Evolutionary conservation across 2,797 vertebrate species (phyloP), one percentile per base, ranked within the genome.

Genomic region (Acipenser transmontanus): DNA sequence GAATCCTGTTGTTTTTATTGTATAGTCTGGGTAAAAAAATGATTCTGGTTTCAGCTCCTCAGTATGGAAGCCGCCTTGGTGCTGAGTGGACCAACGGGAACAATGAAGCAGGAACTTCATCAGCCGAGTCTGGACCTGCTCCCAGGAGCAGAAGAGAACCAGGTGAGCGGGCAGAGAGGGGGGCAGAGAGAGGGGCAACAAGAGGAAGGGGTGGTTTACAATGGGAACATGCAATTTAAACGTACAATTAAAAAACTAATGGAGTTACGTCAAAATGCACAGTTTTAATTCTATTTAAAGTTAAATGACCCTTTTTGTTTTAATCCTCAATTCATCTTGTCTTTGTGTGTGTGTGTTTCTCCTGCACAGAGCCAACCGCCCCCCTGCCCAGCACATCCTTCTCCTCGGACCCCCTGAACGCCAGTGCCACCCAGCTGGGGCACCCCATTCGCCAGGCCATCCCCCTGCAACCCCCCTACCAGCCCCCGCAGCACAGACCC

Each of bases 401-500:
- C 54, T 61, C 62, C 13, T 13, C 57, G 62, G 75, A 69, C 0
- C 62, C 17, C 2, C 57, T 62, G 6, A 57, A n/a, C 8, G 1
- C 67, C 62, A 80, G 68, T 68, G 85, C 84, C 11, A 73, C 75
- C 59, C 82, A 83, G n/a, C 83, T 84, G 54, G 77, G 83, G 47
- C 87, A 92, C 61, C 85, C 81, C 0, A 79, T 87, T 13, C 85
- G 74, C 51, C 78, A 88, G 7, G 94, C 95, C 65, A 70, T 96
- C 67, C 86, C 89, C 56, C 80, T 96, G 62, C 90, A 92, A 52
- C 92, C 90, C 3, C 94, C 94, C 0, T 90, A 83, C 69, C 94
- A 95, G 74, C 85, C 91, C 66, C 59, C 63, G 1, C 77, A 82
- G 67, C 14, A 76, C 12, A 73, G 76, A 20, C 71, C 60, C 71